Evolutionary conservation across 2,797 vertebrate species (phyloP).

Genomic region (Carduelis carduelis): DNA sequence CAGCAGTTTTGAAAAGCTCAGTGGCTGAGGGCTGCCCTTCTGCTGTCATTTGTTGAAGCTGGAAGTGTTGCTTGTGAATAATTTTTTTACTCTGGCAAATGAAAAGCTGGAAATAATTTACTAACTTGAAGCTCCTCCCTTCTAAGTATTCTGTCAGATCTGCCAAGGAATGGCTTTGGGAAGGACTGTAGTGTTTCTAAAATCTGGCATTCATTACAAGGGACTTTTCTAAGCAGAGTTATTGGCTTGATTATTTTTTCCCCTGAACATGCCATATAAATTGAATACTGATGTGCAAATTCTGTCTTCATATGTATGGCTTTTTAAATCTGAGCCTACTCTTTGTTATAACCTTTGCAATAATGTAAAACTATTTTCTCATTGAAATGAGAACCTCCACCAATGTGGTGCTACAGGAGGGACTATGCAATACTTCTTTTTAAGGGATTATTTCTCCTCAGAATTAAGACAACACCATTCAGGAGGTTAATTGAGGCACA

Average conservation of each 20-base stretch:
- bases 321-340: neutral
- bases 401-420: neutral
- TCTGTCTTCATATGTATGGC: neutral
- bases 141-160: slow-evolving; percentile 33
- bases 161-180: slow-evolving; percentile 57
- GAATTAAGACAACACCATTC: neutral
- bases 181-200: slow-evolving; percentile 36
- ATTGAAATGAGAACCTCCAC: neutral
- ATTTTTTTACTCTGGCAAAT: slow-evolving; percentile 43
- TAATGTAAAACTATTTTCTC: neutral
- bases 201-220: slow-evolving; percentile 66
- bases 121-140: slow-evolving; percentile 56
- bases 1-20: neutral
- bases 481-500: neutral
- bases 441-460: neutral
- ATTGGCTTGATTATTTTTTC: slow-evolving; percentile 57
- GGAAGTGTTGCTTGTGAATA: slow-evolving; percentile 20
- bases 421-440: neutral
- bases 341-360: neutral
- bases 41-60: slow-evolving; percentile 20
- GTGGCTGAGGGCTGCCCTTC: neutral
- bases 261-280: slow-evolving; percentile 55
- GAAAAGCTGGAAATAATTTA: slow-evolving; percentile 61
- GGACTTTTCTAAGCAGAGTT: slow-evolving; percentile 23
- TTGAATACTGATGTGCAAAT: slow-evolving; percentile 60